These are phyloP conservation scores for Drosophila elegans DNA, from an alignment of 1,140 invertebrate genomes.

Conservation along the genomic window DNA sequence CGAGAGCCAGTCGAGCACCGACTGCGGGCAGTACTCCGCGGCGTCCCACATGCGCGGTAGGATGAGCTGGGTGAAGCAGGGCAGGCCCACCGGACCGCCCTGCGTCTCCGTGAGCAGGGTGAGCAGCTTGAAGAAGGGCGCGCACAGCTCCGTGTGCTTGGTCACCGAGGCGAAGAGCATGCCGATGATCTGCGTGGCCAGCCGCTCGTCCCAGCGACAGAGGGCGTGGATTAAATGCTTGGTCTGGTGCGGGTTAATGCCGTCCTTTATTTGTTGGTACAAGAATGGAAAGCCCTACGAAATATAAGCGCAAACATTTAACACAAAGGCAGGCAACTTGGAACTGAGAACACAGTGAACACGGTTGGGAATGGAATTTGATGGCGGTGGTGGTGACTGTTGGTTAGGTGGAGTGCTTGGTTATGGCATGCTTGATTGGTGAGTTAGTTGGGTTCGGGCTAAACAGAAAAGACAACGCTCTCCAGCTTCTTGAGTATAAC, in stretches of 20 bases:
- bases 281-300: conserved; percentile 94
- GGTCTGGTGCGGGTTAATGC: conserved; percentile 96
- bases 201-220: conserved; percentile 94
- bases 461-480: conserved; percentile 52
- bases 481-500: conserved; percentile 85
- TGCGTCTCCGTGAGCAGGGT: conserved; percentile 91
- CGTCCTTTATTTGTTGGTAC: conserved; percentile 97
- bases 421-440: conserved; percentile 16
- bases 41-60: conserved; percentile 95
- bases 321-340: conserved; percentile 35
- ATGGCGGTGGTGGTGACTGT: conserved; percentile 20
- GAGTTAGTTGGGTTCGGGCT: conserved; percentile 3
- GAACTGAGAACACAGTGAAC: conserved; percentile 13
- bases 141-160: conserved; percentile 93
- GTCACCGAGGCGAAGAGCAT: conserved; percentile 96
- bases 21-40: conserved; percentile 94
- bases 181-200: conserved; percentile 93
- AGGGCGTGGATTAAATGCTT: conserved; percentile 96
- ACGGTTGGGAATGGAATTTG: conserved; percentile 22
- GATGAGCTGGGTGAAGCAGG: conserved; percentile 95
- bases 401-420: conserved; percentile 17
- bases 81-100: conserved; percentile 91
- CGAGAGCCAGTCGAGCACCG: conserved; percentile 96
- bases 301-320: conserved; percentile 54
- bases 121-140: conserved; percentile 96